These are phyloP conservation scores for Anoplius nigerrimus DNA, from an alignment of 2,888 invertebrate genomes.

Conservation along the genomic window DNA sequence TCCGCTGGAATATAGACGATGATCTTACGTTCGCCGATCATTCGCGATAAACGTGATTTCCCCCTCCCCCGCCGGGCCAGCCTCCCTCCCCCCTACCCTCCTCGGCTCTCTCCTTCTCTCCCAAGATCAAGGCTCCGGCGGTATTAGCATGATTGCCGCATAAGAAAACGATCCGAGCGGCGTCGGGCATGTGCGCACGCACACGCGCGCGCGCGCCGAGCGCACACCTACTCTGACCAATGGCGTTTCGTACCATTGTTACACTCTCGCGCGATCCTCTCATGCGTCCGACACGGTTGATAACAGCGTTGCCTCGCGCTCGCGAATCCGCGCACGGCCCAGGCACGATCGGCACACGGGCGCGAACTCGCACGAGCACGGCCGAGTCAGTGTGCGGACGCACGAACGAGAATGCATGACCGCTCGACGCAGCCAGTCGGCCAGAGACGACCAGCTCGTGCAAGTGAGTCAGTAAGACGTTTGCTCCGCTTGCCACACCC, in stretches of 20 bases:
- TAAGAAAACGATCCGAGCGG: constrained; percentile 62
- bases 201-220: neutral
- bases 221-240: neutral
- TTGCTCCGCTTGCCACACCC: constrained; percentile 63
- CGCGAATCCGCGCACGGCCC: no score
- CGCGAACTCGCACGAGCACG: neutral
- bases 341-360: neutral
- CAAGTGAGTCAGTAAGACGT: constrained; percentile 66
- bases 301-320: neutral
- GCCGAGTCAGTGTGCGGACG: neutral
- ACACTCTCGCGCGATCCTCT: neutral
- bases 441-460: constrained; percentile 28
- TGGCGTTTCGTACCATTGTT: neutral
- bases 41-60: constrained; percentile 32
- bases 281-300: no score
- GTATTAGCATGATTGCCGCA: constrained; percentile 58
- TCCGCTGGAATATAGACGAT: constrained; percentile 2
- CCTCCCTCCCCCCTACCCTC: constrained; percentile 5
- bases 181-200: constrained; percentile 9
- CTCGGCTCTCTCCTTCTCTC: constrained; percentile 7
- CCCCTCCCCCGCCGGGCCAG: neutral
- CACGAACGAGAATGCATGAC: no score
- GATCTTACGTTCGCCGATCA: constrained; percentile 20
- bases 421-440: constrained; percentile 18
- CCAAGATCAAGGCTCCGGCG: constrained; percentile 62